phyloP scores from a whole-genome alignment of 2,888 invertebrate genomes.

The Molorchus minor region DNA sequence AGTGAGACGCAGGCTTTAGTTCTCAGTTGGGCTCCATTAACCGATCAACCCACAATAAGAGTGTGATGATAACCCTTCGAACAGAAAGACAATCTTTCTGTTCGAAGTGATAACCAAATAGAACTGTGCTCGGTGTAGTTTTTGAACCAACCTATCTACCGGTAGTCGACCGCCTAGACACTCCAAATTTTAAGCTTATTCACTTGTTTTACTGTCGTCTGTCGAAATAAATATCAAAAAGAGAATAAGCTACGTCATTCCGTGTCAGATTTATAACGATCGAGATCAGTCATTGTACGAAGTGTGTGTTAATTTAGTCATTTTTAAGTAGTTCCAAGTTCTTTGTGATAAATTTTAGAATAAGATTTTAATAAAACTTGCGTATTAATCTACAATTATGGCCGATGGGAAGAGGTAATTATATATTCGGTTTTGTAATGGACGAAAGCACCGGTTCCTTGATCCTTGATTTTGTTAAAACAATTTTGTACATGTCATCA shows the following conservation, averaged over 20 bases:
- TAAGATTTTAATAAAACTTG: conserved; percentile 37
- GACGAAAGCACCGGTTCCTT: conserved; percentile 38
- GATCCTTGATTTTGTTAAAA: too few relatives aligned
- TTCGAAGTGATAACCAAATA: too few relatives aligned
- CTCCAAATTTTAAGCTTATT: conserved; percentile 24
- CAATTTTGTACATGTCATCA: conserved; percentile 56
- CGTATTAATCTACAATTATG: conserved; percentile 46
- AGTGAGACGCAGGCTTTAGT: too few relatives aligned
- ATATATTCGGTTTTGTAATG: conserved; percentile 17
- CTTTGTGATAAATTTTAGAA: conserved; percentile 37
- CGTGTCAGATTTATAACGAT: conserved; percentile 51
- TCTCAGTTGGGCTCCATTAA: too few relatives aligned
- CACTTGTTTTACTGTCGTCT: conserved; percentile 42
- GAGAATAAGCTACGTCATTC: conserved; percentile 61
- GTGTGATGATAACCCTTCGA: too few relatives aligned
- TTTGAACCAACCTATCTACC: too few relatives aligned
- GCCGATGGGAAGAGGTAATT: conserved; percentile 57
- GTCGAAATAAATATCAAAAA: conserved; percentile 50
- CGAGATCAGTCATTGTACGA: conserved; percentile 43
- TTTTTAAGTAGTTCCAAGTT: conserved; percentile 31
- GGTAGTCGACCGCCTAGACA: too few relatives aligned
- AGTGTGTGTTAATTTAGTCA: conserved; percentile 39
- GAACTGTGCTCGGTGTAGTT: too few relatives aligned
- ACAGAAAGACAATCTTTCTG: too few relatives aligned
- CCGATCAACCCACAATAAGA: too few relatives aligned